A percentile compares a stretch with the other conserved stretches of the same genome.
phyloP scores from a whole-genome alignment of 2,888 invertebrate genomes.

The Tachina fera region DNA sequence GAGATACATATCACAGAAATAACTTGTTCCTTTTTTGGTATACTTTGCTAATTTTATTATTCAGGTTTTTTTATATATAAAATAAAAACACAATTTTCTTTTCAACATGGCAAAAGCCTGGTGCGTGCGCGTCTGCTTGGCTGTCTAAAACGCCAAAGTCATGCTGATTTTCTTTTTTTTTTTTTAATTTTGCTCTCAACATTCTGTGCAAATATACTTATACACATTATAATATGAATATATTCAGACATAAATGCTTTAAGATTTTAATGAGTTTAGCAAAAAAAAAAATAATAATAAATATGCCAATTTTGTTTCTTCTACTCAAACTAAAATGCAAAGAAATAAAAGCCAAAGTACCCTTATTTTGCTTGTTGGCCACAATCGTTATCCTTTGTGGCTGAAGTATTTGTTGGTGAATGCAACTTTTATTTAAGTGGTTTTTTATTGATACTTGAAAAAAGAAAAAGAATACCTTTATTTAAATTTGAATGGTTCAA shows the following conservation, averaged over 20 bases:
- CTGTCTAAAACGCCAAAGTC: constrained; percentile 69
- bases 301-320: constrained; percentile 7
- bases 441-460: not conserved
- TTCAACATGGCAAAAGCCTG: constrained; percentile 42
- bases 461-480: not conserved
- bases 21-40: constrained; percentile 15
- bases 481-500: not conserved
- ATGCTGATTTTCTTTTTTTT: constrained; percentile 47
- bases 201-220: constrained; percentile 13
- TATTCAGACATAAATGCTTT: constrained; percentile 40
- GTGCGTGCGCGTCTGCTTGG: constrained; percentile 70
- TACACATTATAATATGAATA: not conserved
- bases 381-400: constrained; percentile 19
- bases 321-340: constrained; percentile 3
- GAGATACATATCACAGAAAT: constrained; percentile 20
- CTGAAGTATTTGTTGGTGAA: constrained; percentile 25
- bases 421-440: constrained; percentile 7
- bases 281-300: constrained; percentile 17
- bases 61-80: constrained; percentile 4
- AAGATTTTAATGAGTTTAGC: constrained; percentile 27
- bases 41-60: constrained; percentile 44
- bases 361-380: constrained; percentile 27
- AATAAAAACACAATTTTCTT: constrained; percentile 29
- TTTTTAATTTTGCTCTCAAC: constrained; percentile 24
- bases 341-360: constrained; percentile 14